Evolutionary conservation across 1,140 invertebrate genomes (phyloP), one percentile per base, ranked within the genome.

Genomic region (Ceratosolen solmsi): DNA sequence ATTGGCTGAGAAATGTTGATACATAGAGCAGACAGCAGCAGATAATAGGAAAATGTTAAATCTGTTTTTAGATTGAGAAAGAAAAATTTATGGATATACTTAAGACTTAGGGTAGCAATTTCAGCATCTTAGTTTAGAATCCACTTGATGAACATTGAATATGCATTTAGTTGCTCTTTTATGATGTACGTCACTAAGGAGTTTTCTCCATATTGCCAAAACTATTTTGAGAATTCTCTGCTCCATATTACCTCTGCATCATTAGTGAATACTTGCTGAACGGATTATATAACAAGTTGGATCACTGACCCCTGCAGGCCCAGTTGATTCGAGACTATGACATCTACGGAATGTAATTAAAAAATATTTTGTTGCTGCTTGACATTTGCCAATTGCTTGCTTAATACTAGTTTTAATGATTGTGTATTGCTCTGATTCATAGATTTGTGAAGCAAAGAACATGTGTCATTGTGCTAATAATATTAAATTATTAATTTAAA

Each of bases 141-240:
- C 33, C n/a, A 54, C 20, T 27, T 13, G 25, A 74, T 68, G 72
- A 70, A 63, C 15, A 58, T 68, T 80, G 17, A 46, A 72, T 51
- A 46, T 7, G 33, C 58, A 78, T 75, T 58, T 63, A 82, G 27
- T 82, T 63, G 49, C 33, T 78, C 74, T 78, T 78, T 82, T 63
- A 78, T 83, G 70, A 68, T 46, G 68, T 65, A 33, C 33, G 36
- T 77, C 25, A 13, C 41, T 74, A 68, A 68, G 20, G 20, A 79
- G 33, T 79, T 79, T 68, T 74, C 71, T 83, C 82, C 49, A 70
- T 79, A 74, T 74, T 85, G 63, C 83, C 74, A 84, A 85, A 88
- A 89, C 87, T 89, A 89, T 90, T 90, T 89, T 89, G 86, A 89
- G 88, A 90, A 87, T 86, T 81, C 82, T 82, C 75, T 80, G 83